phyloP scores from a whole-genome alignment of 2,888 invertebrate species.

The Andrena camellia region DNA sequence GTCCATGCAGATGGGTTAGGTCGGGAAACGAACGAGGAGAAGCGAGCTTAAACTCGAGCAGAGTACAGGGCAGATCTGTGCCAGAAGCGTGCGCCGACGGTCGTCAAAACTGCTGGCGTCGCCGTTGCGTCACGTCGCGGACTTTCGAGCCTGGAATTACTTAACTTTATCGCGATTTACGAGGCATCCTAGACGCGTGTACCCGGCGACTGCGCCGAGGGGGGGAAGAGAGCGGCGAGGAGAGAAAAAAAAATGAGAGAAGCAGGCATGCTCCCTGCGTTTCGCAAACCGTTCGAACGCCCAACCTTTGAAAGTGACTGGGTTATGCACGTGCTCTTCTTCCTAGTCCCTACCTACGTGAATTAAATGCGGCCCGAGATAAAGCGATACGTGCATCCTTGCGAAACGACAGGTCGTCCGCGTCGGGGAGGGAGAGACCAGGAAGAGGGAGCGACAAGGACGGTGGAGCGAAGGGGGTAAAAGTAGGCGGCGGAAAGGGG shows the following conservation, averaged over 20 bases:
- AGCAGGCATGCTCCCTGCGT: slow-evolving; percentile 70
- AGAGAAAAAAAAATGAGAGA: slow-evolving; percentile 39
- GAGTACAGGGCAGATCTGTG: background rate
- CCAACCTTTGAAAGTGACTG: slow-evolving; percentile 76
- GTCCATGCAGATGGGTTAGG: no score
- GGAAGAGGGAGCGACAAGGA: slow-evolving; percentile 14
- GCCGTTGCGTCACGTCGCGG: slow-evolving; percentile 54
- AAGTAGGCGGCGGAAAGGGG: background rate
- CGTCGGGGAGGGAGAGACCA: slow-evolving; percentile 20
- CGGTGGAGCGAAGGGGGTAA: slow-evolving; percentile 3
- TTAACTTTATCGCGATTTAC: slow-evolving; percentile 68
- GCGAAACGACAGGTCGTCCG: slow-evolving; percentile 71
- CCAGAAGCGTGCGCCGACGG: background rate
- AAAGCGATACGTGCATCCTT: slow-evolving; percentile 75
- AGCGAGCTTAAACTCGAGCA: no score
- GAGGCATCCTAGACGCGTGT: slow-evolving; percentile 62
- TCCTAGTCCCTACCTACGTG: slow-evolving; percentile 76
- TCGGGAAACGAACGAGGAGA: no score
- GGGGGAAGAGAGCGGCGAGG: background rate
- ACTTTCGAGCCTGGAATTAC: slow-evolving; percentile 67
- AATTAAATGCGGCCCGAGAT: slow-evolving; percentile 74
- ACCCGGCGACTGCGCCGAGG: slow-evolving; percentile 19
- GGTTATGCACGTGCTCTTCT: slow-evolving; percentile 76
- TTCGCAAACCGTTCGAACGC: slow-evolving; percentile 75
- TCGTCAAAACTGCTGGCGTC: slow-evolving; percentile 46